A percentile compares a stretch with the other conserved stretches of the same genome.
Conservation (phyloP, 2,888 invertebrate species). For the Andrena flavipes region DNA sequence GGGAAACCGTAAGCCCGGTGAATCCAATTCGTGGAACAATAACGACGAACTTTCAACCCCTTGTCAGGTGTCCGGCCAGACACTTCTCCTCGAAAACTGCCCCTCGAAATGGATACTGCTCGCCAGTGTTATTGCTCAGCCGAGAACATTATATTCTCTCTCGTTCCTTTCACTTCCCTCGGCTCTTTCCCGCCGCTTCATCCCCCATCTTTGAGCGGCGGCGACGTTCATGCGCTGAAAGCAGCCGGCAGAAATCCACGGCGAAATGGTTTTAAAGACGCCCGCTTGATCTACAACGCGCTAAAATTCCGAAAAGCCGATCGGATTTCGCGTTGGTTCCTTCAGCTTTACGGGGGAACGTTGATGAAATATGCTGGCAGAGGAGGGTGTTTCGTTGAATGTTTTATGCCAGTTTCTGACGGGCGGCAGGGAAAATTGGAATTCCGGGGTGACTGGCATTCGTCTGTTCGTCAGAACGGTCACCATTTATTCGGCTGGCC, state of each 20-base stretch:
- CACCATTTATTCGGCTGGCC: conserved; percentile 69
- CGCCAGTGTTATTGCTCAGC: conserved; percentile 40
- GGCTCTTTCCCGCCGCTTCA: conserved; percentile 32
- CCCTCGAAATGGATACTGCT: conserved; percentile 57
- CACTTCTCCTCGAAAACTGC: conserved; percentile 46
- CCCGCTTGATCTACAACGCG: background rate
- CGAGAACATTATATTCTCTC: conserved; percentile 61
- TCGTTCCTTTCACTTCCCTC: conserved; percentile 33
- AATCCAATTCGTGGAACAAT: conserved; percentile 74
- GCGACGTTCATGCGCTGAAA: background rate
- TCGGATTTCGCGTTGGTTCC: conserved; percentile 23
- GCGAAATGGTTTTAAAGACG: conserved; percentile 12
- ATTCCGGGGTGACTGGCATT: conserved; percentile 64
- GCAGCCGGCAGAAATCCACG: conserved; percentile 7
- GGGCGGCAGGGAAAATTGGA: conserved; percentile 53
- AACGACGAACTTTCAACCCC: conserved; percentile 62
- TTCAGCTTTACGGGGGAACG: background rate
- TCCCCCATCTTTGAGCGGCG: background rate
- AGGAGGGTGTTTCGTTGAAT: background rate
- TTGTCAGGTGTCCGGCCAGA: conserved; percentile 38
- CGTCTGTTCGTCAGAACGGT: conserved; percentile 65
- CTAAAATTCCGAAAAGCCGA: conserved; percentile 27
- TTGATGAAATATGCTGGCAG: conserved; percentile 2
- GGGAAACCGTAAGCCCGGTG: conserved; percentile 43
- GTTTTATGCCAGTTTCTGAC: conserved; percentile 30